Conservation (phyloP, 1,140 invertebrate species). For the Drosophila pectinifera region DNA sequence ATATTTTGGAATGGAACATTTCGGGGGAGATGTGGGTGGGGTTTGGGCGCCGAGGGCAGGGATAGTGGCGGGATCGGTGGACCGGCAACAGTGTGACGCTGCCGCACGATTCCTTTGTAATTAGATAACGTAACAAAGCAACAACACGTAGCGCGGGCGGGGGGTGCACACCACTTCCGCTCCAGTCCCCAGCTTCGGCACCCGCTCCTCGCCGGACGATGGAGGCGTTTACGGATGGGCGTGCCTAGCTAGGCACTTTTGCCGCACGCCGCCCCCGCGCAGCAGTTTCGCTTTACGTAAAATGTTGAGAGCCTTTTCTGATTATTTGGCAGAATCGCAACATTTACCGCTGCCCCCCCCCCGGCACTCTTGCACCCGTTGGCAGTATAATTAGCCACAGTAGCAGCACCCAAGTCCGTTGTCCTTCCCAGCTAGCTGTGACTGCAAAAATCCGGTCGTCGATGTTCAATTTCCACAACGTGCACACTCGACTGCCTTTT, state of each 20-base stretch:
- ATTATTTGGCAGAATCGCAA: slow-evolving; percentile 80
- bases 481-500: slow-evolving; percentile 50
- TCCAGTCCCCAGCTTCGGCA: slow-evolving; percentile 9
- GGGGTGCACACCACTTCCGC: slow-evolving; percentile 54
- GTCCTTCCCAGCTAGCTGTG: slow-evolving; percentile 15
- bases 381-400: slow-evolving; percentile 67
- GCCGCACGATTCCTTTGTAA: slow-evolving; percentile 81
- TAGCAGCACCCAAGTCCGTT: background rate
- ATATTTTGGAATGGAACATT: slow-evolving; percentile 41
- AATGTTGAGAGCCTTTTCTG: slow-evolving; percentile 75
- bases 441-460: slow-evolving; percentile 44
- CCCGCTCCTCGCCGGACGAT: slow-evolving; percentile 6
- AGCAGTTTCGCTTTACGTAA: slow-evolving; percentile 63
- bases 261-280: background rate
- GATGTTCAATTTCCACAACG: slow-evolving; percentile 47
- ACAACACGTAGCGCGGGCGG: slow-evolving; percentile 51
- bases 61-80: slow-evolving; percentile 33
- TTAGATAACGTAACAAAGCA: slow-evolving; percentile 80
- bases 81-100: slow-evolving; percentile 59
- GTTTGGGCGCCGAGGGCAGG: background rate
- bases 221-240: slow-evolving; percentile 33
- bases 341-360: slow-evolving; percentile 60
- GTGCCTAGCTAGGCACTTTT: slow-evolving; percentile 24
- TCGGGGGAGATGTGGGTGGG: background rate
- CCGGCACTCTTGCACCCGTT: slow-evolving; percentile 8